Evolutionary conservation across 2,888 invertebrate species (phyloP).

Genomic region (Panzeria rudis): DNA sequence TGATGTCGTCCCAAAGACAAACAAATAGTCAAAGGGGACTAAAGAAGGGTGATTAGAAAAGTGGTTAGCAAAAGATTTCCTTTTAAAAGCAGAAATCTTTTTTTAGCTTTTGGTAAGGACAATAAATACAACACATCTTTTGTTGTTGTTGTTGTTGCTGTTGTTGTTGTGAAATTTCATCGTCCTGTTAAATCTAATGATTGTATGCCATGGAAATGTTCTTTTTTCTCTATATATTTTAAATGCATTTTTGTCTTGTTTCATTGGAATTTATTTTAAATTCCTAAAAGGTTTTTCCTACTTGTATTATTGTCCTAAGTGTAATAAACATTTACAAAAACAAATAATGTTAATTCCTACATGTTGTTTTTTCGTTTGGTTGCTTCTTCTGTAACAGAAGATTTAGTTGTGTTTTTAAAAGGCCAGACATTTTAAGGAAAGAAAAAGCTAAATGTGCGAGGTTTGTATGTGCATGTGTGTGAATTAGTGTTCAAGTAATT

Average conservation of each 20-base stretch:
- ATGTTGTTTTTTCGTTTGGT: neutral
- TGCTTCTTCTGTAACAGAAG: neutral
- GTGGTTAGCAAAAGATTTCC: neutral
- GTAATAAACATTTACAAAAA: conserved; percentile 2
- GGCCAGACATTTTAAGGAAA: conserved; percentile 1
- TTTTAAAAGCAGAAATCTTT: neutral
- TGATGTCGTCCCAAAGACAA: conserved; percentile 6
- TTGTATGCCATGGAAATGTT: neutral
- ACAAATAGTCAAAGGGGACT: neutral
- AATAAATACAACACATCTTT: neutral
- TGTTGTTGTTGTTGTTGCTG: neutral
- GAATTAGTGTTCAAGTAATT: neutral
- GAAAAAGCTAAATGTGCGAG: neutral
- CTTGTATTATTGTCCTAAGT: conserved; percentile 1
- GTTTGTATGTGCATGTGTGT: neutral
- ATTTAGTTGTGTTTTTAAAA: neutral
- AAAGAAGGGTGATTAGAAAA: neutral
- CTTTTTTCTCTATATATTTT: neutral
- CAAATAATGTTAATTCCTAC: neutral
- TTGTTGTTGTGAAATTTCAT: too few species aligned
- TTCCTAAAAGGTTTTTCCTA: neutral
- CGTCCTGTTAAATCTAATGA: conserved; percentile 2
- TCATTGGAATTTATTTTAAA: neutral
- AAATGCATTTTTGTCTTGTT: neutral
- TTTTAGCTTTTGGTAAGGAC: neutral